phyloP scores from a whole-genome alignment of 2,888 invertebrate species.

The Amphiduros pacificus region DNA sequence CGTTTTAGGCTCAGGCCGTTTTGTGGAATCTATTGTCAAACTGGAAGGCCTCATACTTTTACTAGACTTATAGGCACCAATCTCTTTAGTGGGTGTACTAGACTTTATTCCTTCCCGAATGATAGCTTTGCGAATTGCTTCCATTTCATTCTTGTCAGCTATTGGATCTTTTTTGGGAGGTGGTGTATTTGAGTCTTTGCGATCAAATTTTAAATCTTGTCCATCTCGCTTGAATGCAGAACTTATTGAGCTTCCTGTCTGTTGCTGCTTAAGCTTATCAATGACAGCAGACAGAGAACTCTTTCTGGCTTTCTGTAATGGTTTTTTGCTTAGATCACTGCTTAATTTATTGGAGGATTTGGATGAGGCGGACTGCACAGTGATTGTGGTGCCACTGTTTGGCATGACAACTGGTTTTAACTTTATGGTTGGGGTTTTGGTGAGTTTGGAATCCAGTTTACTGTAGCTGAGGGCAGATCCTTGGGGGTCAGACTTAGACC shows the following conservation, averaged over 20 bases:
- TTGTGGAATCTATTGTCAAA: not conserved
- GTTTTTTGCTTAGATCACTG: not conserved
- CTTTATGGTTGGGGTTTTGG: slow-evolving; percentile 49
- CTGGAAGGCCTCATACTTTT: slow-evolving; percentile 6
- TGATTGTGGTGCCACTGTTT: slow-evolving; percentile 13
- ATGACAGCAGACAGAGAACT: slow-evolving; percentile 70
- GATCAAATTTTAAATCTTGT: slow-evolving; percentile 2
- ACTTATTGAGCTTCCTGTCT: not conserved
- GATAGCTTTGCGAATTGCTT: slow-evolving; percentile 26
- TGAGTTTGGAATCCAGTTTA: slow-evolving; percentile 45
- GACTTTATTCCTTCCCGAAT: slow-evolving; percentile 28
- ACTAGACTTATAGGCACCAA: slow-evolving; percentile 4
- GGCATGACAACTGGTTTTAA: slow-evolving; percentile 72
- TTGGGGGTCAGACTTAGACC: slow-evolving; percentile 21
- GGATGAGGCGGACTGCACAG: slow-evolving; percentile 13
- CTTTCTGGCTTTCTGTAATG: slow-evolving; percentile 32
- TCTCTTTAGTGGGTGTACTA: slow-evolving; percentile 28
- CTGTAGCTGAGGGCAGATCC: not conserved
- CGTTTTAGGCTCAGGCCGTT: not conserved
- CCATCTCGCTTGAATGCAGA: not conserved
- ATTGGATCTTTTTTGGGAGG: slow-evolving; percentile 13
- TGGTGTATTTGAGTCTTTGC: not conserved
- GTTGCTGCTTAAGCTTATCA: slow-evolving; percentile 71
- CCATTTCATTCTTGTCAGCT: slow-evolving; percentile 18
- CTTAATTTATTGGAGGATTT: not conserved